A percentile compares a stretch with the other conserved stretches of the same genome.
phyloP scores from a whole-genome alignment of 1,140 invertebrate genomes.

The Leptoteleia sp. region DNA sequence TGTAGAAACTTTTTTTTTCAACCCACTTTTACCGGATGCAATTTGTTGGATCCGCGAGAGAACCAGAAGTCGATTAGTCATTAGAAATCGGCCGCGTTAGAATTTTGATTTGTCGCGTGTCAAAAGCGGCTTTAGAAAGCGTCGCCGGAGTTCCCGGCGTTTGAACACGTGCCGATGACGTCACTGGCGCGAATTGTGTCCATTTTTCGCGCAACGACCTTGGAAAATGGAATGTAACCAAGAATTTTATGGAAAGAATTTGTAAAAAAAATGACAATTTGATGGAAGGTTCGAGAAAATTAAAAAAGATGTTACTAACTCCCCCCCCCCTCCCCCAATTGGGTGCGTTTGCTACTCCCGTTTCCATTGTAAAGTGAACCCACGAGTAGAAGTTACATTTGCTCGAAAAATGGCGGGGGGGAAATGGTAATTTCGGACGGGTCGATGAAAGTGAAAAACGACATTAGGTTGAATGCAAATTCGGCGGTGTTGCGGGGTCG shows the following conservation, averaged over 20 bases:
- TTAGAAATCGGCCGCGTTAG: constrained; percentile 30
- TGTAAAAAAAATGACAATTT: no score
- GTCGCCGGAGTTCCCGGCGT: constrained; percentile 16
- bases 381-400: no score
- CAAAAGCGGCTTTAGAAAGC: constrained; percentile 50
- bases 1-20: no score
- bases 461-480: constrained; percentile 10
- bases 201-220: constrained; percentile 36
- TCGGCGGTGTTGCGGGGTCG: constrained; percentile 25
- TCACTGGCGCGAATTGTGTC: constrained; percentile 29
- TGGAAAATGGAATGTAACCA: constrained; percentile 28
- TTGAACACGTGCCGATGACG: constrained; percentile 31
- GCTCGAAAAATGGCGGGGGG: no score
- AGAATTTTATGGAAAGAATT: no score
- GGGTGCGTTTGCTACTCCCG: no score
- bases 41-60: no score
- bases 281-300: no score
- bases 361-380: no score
- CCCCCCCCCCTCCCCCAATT: no score
- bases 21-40: no score
- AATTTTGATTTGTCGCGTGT: constrained; percentile 47
- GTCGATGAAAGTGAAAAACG: constrained; percentile 25
- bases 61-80: constrained; percentile 22
- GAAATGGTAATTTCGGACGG: not conserved
- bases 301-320: no score